Base-by-base conservation (phyloP, 2,888 invertebrate genomes). In the Pharmacophagus antenor region DNA sequence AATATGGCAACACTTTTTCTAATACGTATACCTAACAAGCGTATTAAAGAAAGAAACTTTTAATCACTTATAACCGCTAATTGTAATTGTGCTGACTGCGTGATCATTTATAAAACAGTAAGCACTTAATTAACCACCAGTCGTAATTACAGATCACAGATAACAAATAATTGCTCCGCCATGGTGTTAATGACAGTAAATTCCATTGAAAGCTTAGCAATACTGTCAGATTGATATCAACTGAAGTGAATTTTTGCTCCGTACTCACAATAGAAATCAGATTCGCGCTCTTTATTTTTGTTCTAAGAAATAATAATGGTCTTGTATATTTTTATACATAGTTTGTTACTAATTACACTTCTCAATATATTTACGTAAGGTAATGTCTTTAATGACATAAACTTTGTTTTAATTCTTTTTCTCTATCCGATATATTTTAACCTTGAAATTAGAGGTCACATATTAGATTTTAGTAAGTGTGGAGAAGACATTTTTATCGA, bases 181-280 rank as follows among this genome's bases (percentile, higher is more conserved):
- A 52, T 56, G 48, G 61, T 61, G 61, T 61, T 61, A 61, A 61
- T 56, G 61, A 61, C 27, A 52, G 56, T 61, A 51, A 60, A 60
- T 51, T 61, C 47, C 51, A 61, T 56, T 56, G 56, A 56, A 56
- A 61, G 61, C 56, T 47, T 51, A 60, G 23, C 54, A 22, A 53
- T 44, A 44, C 50, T 20, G 49, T 55, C 54, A 55, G 59, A 60
- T 60, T 48, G 18, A 12, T 50, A 55, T 60, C 59, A 41, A 41
- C 50, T 60, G 27, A 20, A 55, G 15, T 31, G 44, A 44, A 46
- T 44, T 48, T 53, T 41, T 53, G 37, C 18, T 58, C 10, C n/a
- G 42, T 37, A n/a, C 2, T 21, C 31, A n/a, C 22, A 44, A 51
- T 37, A 48, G 53, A 58, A 48, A 42, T 46, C 37, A n/a, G 15